These are phyloP conservation scores for Adelges cooleyi DNA, from an alignment of 1,140 invertebrate species.

Conservation along the genomic window DNA sequence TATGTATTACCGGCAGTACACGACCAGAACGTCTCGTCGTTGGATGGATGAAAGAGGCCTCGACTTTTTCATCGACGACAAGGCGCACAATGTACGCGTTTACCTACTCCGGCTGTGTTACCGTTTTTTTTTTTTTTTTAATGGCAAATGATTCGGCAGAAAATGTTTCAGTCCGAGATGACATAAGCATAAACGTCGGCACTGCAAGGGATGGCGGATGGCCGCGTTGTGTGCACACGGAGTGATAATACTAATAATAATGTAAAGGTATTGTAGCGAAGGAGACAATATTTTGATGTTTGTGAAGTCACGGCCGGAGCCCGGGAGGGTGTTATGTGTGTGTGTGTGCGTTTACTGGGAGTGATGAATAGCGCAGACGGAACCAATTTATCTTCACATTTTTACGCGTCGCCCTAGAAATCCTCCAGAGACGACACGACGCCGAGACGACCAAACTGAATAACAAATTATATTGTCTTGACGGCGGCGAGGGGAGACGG, in stretches of 20 bases:
- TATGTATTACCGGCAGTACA: too few relatives aligned
- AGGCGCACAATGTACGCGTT: not conserved
- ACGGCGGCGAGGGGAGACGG: not conserved
- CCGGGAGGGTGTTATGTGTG: not conserved
- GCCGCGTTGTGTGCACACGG: not conserved
- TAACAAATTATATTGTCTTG: slow-evolving; percentile 26
- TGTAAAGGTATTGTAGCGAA: not conserved
- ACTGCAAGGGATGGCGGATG: too few relatives aligned
- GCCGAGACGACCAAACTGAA: not conserved
- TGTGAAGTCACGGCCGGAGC: slow-evolving; percentile 12
- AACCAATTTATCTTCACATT: slow-evolving; percentile 28
- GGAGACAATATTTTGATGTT: slow-evolving; percentile 27
- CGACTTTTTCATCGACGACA: not conserved
- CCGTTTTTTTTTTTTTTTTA: not conserved
- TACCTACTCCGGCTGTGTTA: not conserved
- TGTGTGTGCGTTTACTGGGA: not conserved
- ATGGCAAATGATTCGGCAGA: slow-evolving; percentile 23
- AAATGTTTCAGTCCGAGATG: not conserved
- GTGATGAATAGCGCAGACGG: slow-evolving; percentile 27
- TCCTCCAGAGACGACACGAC: slow-evolving; percentile 17
- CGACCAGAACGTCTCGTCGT: too few relatives aligned
- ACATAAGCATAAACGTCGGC: too few relatives aligned
- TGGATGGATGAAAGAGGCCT: too few relatives aligned
- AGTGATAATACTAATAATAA: not conserved
- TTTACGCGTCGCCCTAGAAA: slow-evolving; percentile 19